Percentiles rank a stretch among this genome's conserved stretches.
These are phyloP conservation scores for Malthinus seriepunctatus DNA, from an alignment of 2,888 invertebrate species.

Conservation along the genomic window DNA sequence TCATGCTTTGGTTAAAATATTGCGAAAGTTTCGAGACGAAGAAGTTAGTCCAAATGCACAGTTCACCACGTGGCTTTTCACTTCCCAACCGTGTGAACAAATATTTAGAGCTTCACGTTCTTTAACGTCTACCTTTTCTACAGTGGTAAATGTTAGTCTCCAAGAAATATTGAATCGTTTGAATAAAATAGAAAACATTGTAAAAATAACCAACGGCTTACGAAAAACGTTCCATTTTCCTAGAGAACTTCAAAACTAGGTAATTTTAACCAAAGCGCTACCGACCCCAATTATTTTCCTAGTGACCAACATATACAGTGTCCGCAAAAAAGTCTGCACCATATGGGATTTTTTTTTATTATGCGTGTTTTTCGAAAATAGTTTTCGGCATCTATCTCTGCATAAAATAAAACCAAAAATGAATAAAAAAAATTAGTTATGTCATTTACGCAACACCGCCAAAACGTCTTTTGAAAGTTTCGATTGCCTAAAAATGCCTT, in stretches of 20 bases:
- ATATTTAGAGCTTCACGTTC: neutral
- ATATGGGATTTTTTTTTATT: too few species aligned
- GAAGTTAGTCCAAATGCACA: neutral
- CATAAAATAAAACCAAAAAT: too few species aligned
- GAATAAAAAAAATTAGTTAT: too few species aligned
- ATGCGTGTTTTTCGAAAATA: too few species aligned
- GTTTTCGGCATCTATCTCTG: too few species aligned
- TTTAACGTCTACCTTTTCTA: too few species aligned
- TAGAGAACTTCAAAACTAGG: neutral
- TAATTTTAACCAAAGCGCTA: too few species aligned
- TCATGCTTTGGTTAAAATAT: conserved; percentile 24
- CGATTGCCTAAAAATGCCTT: too few species aligned
- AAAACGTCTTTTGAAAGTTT: too few species aligned
- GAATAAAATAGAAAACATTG: conserved; percentile 3
- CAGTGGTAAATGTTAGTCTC: neutral
- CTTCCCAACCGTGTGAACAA: conserved; percentile 10
- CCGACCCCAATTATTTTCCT: neutral
- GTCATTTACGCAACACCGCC: too few species aligned
- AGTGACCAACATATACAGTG: neutral
- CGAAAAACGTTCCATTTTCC: neutral
- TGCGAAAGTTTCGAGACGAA: conserved; percentile 3
- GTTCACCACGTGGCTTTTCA: conserved; percentile 10
- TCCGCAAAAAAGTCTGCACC: too few species aligned
- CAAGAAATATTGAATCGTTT: conserved; percentile 3
- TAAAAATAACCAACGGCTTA: too few species aligned